Base-by-base conservation (phyloP, 2,888 invertebrate genomes). In the Amphipyra berbera region DNA sequence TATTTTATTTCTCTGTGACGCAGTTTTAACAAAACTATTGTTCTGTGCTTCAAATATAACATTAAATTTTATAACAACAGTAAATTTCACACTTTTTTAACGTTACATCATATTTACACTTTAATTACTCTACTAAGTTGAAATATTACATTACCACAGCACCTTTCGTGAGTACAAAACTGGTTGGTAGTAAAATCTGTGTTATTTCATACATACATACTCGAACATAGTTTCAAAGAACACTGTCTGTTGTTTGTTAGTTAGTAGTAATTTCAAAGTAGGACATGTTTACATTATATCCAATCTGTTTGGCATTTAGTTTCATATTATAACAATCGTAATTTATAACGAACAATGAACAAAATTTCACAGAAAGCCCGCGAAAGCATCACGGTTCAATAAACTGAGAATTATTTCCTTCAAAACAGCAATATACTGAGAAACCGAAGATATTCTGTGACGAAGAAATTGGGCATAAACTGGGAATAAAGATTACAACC, bases 61-160 rank as follows among this genome's bases (percentile, higher is more conserved):
- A 27, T 45, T 12, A 0, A 40, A 40, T 33, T 46, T 15, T 45
- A 62, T 21, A 35, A 21, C 49, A 42, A 33, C 6, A 50, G 1
- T 10, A 41, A 27, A 35, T 13, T 21, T 58, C n/a, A 14, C 27
- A 37, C 13, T 13, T 8, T 41, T 59, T 54, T 14, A 30, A 33
- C 30, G 13, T 61, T 52, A 60, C 44, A 58, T 55, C 54, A 63
- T 61, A 47, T 27, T n/a, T 49, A 60, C 50, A 50, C 41, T 35
- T n/a, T 46, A 54, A 65, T 55, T 74, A 61, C 47, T 56, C 30
- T 27, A 67, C 42, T 35, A 58, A 50, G 52, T 69, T 59, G 40
- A 65, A 68, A 68, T 61, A 63, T 65, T 67, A 61, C 64, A 67
- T 64, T 61, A 50, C 46, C 55, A 61, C 53, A 21, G 15, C 14